A percentile compares a stretch with the other conserved stretches of the same genome.
phyloP scores from a whole-genome alignment of 2,113 vertebrate species.

The Centropus unirufus region DNA sequence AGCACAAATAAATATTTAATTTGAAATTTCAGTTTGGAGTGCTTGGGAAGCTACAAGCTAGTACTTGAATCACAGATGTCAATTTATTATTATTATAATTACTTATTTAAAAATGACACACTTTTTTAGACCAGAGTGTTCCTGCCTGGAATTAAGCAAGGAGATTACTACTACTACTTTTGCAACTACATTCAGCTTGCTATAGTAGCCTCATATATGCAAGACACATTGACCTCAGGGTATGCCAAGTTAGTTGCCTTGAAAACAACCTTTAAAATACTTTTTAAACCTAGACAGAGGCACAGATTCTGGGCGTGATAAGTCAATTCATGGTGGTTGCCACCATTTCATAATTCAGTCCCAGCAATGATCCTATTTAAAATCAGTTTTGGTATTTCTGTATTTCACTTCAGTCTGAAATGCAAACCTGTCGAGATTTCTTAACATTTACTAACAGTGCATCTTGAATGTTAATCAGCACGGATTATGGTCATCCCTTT shows the following conservation, averaged over 20 bases:
- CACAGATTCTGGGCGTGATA: neutral
- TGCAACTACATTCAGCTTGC: neutral
- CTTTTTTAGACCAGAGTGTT: neutral
- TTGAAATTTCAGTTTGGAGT: neutral
- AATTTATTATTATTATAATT: neutral
- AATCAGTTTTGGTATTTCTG: neutral
- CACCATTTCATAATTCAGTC: neutral
- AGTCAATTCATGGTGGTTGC: neutral
- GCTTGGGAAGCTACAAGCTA: neutral
- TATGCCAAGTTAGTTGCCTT: neutral
- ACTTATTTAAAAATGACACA: neutral
- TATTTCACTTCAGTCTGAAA: neutral
- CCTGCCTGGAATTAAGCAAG: neutral
- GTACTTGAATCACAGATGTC: neutral
- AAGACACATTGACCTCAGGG: neutral
- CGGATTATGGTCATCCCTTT: neutral
- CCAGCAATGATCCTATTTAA: neutral
- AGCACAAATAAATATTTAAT: neutral
- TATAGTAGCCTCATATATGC: neutral
- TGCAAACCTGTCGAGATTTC: neutral
- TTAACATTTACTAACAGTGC: neutral
- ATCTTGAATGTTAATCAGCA: neutral
- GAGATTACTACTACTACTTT: neutral
- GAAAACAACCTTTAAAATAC: neutral
- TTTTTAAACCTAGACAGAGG: neutral